These are phyloP conservation scores for Narcine bancroftii DNA, from an alignment of 2,113 vertebrate genomes.

Conservation along the genomic window DNA sequence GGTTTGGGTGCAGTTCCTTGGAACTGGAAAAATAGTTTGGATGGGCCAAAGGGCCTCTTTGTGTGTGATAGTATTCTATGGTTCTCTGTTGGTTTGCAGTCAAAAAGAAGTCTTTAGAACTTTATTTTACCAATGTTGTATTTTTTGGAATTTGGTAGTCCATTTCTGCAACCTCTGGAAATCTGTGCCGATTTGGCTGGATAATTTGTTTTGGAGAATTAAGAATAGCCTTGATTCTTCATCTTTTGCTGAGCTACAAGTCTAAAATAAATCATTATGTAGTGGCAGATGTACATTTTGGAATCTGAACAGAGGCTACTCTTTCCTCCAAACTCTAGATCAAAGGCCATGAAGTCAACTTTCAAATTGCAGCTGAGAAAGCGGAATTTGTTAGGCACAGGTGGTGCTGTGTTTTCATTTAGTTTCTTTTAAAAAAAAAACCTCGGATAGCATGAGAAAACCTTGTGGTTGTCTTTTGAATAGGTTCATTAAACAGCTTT, in stretches of 20 bases:
- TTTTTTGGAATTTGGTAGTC: background rate
- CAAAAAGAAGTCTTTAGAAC: background rate
- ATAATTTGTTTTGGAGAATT: background rate
- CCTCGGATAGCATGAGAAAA: conserved; percentile 4
- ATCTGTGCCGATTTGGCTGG: background rate
- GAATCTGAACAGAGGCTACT: background rate
- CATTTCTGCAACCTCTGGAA: background rate
- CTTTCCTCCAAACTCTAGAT: background rate
- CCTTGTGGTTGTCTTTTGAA: background rate
- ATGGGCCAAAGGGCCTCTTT: no score
- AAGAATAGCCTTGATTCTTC: background rate
- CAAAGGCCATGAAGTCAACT: background rate
- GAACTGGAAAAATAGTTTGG: no score
- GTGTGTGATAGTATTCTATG: no score
- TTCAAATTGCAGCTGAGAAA: background rate
- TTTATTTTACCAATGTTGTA: background rate
- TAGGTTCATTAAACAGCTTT: conserved; percentile 26
- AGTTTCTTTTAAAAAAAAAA: no score
- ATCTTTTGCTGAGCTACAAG: background rate
- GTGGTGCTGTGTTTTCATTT: background rate
- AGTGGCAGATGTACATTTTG: background rate
- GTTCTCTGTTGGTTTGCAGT: background rate
- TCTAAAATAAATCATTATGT: background rate
- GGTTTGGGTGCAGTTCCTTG: no score
- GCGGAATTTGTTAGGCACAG: background rate